Conservation (phyloP, 2,113 vertebrate species). For the Lagenorhynchus albirostris region DNA sequence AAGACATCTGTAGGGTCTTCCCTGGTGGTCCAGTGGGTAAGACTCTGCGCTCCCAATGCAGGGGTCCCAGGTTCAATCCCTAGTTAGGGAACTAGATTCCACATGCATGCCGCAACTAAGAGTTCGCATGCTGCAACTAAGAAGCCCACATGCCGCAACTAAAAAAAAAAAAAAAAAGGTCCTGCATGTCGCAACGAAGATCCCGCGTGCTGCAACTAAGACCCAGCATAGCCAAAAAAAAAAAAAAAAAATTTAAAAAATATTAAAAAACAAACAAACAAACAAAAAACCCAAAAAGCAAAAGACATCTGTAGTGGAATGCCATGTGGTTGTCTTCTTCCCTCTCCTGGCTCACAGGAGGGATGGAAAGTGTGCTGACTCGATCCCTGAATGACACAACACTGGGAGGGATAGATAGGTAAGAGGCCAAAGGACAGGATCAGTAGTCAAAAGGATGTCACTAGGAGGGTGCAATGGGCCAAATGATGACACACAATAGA, state of each 20-base stretch:
- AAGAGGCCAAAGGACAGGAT: not conserved
- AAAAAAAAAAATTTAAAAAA: not conserved
- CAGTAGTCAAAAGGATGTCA: not conserved
- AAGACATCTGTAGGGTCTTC: not conserved
- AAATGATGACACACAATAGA: rapidly evolving
- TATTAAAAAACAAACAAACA: too few relatives aligned
- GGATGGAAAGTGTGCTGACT: not conserved
- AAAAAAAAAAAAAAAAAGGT: too few relatives aligned
- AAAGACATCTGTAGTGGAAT: not conserved
- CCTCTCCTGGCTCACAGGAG: not conserved
- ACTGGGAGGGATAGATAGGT: rapidly evolving
- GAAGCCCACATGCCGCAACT: not conserved
- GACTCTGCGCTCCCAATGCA: not conserved
- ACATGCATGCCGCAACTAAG: not conserved
- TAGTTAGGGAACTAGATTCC: not conserved
- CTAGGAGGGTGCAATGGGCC: not conserved
- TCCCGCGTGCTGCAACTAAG: not conserved
- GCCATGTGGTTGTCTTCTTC: not conserved
- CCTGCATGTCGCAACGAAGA: too few relatives aligned
- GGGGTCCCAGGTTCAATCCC: not conserved
- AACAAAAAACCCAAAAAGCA: not conserved
- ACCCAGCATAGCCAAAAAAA: not conserved
- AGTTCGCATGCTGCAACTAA: too few relatives aligned
- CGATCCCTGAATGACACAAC: not conserved
- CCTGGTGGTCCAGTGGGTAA: not conserved